A percentile compares a stretch with the other conserved stretches of the same genome.
phyloP scores from a whole-genome alignment of 2,888 invertebrate species.

The Pristionchus fissidentatus region DNA sequence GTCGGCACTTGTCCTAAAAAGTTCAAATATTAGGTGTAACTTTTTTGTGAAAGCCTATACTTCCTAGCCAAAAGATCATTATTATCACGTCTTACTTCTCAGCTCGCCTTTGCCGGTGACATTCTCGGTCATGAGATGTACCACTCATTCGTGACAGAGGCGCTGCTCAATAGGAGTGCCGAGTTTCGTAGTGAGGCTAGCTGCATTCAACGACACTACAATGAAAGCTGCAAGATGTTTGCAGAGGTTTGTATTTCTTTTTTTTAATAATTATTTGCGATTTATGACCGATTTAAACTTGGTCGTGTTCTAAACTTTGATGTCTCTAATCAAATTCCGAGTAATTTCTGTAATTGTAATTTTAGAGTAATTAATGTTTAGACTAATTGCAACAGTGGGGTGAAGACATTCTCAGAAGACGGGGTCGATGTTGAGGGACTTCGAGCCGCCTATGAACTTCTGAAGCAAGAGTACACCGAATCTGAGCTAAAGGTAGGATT shows the following conservation, averaged over 20 bases:
- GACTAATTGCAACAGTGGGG: neutral
- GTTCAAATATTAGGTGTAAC: too few relatives aligned
- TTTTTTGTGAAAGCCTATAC: too few relatives aligned
- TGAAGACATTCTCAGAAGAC: conserved; percentile 13
- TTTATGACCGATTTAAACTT: neutral
- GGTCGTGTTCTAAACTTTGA: neutral
- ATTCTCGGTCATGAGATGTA: conserved; percentile 33
- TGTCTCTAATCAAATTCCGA: neutral
- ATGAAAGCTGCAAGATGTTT: conserved; percentile 4
- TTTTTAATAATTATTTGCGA: too few relatives aligned
- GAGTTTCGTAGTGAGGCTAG: neutral
- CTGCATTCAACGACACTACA: neutral
- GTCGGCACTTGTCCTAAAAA: too few relatives aligned
- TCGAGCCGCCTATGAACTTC: conserved; percentile 15
- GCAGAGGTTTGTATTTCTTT: neutral
- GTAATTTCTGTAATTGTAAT: neutral
- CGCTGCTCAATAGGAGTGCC: neutral
- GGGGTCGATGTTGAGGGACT: conserved; percentile 11
- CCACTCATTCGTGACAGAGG: conserved; percentile 20
- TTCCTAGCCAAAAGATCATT: too few relatives aligned
- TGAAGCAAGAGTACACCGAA: neutral
- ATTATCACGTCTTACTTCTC: too few relatives aligned
- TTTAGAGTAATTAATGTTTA: neutral
- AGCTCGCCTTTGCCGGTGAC: neutral
- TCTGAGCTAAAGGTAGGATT: neutral